Evolutionary conservation across 2,888 invertebrate genomes (phyloP).

Genomic region (Axea sp.): DNA sequence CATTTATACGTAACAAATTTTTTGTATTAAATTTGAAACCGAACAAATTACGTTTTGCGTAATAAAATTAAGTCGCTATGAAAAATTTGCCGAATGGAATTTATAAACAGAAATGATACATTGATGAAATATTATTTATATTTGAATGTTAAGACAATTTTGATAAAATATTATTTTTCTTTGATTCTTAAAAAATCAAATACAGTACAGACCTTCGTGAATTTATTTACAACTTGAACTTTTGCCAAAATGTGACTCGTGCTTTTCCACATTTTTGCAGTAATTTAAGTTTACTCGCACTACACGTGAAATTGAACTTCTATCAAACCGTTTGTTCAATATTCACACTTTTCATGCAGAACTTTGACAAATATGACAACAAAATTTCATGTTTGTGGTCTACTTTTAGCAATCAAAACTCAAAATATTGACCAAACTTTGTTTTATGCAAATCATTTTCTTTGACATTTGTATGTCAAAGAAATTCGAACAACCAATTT

Average conservation of each 20-base stretch:
- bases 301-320: background rate
- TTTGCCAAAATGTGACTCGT: constrained; percentile 18
- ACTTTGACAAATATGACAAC: constrained; percentile 23
- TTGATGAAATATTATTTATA: no score
- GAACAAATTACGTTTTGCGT: no score
- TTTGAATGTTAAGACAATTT: no score
- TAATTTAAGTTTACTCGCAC: no score
- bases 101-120: no score
- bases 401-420: constrained; percentile 21
- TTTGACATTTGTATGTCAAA: background rate
- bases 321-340: constrained; percentile 37
- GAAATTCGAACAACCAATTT: background rate
- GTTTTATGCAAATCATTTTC: background rate
- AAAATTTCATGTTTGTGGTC: constrained; percentile 32
- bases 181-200: no score
- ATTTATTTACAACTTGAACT: constrained; percentile 31
- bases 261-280: constrained; percentile 16
- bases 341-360: constrained; percentile 29
- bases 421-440: constrained; percentile 40
- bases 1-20: no score
- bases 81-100: no score
- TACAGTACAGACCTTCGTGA: constrained; percentile 21
- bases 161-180: no score
- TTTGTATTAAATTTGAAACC: no score
- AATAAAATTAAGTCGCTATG: no score